These are phyloP conservation scores for Perca flavescens DNA, from an alignment of 2,113 vertebrate genomes.

Conservation along the genomic window DNA sequence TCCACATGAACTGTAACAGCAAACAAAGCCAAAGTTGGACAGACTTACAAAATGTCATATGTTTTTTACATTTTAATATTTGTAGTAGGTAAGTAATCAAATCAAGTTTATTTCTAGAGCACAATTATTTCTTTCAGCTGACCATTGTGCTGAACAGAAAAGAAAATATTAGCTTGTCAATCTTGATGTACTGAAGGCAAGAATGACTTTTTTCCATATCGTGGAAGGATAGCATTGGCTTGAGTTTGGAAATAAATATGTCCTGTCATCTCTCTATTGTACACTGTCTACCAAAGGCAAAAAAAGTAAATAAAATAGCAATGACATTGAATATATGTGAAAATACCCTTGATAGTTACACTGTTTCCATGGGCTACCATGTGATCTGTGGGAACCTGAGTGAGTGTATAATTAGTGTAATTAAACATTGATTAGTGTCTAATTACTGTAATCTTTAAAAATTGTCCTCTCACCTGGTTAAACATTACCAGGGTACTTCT, in stretches of 20 bases:
- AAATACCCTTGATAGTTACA: background rate
- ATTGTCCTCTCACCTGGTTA: constrained; percentile 15
- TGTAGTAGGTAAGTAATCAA: no score
- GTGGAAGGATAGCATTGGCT: no score
- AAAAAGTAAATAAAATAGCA: background rate
- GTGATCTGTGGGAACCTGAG: background rate
- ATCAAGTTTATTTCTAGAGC: no score
- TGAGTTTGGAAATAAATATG: no score
- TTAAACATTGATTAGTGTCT: background rate
- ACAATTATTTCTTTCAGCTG: no score
- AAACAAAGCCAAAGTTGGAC: constrained; percentile 5
- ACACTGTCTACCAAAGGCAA: background rate
- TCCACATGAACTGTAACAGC: constrained; percentile 25
- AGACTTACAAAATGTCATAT: background rate
- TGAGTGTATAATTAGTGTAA: background rate
- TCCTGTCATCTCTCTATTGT: background rate
- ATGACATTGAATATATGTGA: background rate
- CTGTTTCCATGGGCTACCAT: background rate
- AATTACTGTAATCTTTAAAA: background rate
- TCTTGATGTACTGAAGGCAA: no score
- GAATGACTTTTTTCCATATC: no score
- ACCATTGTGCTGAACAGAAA: no score
- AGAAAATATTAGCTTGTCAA: no score
- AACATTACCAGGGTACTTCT: background rate
- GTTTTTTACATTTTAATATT: no score